A percentile compares a stretch with the other conserved stretches of the same genome.
phyloP scores from a whole-genome alignment of 2,888 invertebrate genomes.

The Myopa tessellatipennis region DNA sequence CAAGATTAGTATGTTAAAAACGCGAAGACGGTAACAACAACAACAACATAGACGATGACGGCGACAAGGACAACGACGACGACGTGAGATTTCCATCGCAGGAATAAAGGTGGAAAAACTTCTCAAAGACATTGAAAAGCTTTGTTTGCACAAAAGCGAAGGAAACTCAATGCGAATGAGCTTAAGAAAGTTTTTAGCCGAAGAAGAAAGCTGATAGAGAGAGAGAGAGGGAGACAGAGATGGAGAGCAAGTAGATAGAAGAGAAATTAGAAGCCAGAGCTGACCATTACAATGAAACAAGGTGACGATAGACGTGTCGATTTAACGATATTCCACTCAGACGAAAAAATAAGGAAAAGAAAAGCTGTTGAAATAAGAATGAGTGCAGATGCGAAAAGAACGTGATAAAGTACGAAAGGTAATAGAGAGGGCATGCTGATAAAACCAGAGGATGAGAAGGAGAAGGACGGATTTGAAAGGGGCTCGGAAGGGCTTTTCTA shows the following conservation, averaged over 20 bases:
- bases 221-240: background rate
- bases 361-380: no score
- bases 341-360: no score
- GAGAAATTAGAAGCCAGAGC: background rate
- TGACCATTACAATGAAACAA: slow-evolving; percentile 8
- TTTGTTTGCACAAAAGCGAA: slow-evolving; percentile 24
- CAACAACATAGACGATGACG: slow-evolving; percentile 27
- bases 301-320: slow-evolving; percentile 4
- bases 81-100: background rate
- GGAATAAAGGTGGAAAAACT: background rate
- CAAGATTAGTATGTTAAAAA: slow-evolving; percentile 61
- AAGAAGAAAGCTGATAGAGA: background rate
- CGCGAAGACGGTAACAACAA: slow-evolving; percentile 48
- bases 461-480: no score
- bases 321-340: background rate
- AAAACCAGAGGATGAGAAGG: no score
- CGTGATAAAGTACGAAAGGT: no score
- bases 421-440: no score
- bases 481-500: no score
- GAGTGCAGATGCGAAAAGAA: no score
- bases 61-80: no score
- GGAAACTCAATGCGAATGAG: background rate
- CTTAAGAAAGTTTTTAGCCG: background rate
- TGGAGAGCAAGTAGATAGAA: background rate
- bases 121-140: slow-evolving; percentile 29